phyloP scores from a whole-genome alignment of 2,113 vertebrate genomes.

The Andinoacara biseriatus region DNA sequence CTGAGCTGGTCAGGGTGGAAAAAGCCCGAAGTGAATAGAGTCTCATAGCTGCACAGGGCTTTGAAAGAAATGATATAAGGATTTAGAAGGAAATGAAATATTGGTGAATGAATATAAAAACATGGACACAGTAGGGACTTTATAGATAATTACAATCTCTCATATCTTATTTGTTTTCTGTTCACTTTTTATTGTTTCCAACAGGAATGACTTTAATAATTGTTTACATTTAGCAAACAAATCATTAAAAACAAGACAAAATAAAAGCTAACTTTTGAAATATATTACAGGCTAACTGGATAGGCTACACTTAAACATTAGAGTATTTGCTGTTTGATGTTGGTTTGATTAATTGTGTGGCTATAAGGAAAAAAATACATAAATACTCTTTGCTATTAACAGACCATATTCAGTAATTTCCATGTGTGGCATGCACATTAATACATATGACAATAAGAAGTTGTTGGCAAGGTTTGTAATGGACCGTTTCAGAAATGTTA shows the following conservation, averaged over 20 bases:
- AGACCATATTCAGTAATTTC: slow-evolving; percentile 39
- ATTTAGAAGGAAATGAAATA: slow-evolving; percentile 23
- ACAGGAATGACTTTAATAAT: slow-evolving; percentile 59
- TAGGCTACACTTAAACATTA: slow-evolving; percentile 15
- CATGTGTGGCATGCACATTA: slow-evolving; percentile 39
- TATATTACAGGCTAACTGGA: slow-evolving; percentile 14
- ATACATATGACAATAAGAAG: slow-evolving; percentile 19
- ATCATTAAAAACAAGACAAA: slow-evolving; percentile 21
- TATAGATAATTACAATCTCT: slow-evolving; percentile 57
- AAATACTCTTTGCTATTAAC: slow-evolving; percentile 43
- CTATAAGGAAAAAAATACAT: slow-evolving; percentile 32
- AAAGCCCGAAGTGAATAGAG: slow-evolving; percentile 82
- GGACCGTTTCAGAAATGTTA: slow-evolving; percentile 12
- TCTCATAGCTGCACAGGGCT: neutral
- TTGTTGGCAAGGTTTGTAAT: slow-evolving; percentile 8
- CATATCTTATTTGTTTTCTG: slow-evolving; percentile 41
- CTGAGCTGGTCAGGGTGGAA: slow-evolving; percentile 86
- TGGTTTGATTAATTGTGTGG: slow-evolving; percentile 52
- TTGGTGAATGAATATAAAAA: slow-evolving; percentile 35
- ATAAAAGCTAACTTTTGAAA: slow-evolving; percentile 34
- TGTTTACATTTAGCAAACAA: slow-evolving; percentile 31
- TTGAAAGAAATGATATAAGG: neutral
- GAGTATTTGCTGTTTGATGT: slow-evolving; percentile 40
- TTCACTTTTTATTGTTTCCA: slow-evolving; percentile 52
- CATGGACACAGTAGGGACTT: slow-evolving; percentile 62